Percentiles rank a stretch among this genome's conserved stretches.
Evolutionary conservation across 2,113 vertebrate species (phyloP).

Genomic region (Chiloscyllium plagiosum): DNA sequence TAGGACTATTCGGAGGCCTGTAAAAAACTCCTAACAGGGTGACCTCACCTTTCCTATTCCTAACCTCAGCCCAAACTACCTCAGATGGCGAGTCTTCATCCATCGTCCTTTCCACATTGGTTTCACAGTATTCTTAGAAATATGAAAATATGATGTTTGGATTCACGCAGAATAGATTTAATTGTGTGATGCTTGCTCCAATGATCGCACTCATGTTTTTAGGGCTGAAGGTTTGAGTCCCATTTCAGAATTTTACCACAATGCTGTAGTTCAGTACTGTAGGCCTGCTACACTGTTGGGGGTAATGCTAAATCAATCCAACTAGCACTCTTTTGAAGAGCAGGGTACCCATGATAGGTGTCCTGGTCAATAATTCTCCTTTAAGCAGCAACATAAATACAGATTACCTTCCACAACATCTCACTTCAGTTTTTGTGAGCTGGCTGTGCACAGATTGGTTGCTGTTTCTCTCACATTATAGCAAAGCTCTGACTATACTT

Average conservation of each 20-base stretch:
- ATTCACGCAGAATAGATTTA: not conserved
- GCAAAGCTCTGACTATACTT: not conserved
- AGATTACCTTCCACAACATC: not conserved
- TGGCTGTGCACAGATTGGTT: not conserved
- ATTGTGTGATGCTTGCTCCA: not conserved
- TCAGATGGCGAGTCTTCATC: too few species aligned
- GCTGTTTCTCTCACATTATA: not conserved
- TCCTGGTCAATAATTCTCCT: not conserved
- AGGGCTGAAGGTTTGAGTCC: not conserved
- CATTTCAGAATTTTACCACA: not conserved
- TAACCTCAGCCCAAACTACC: too few species aligned
- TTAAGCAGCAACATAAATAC: not conserved
- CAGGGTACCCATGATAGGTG: too few species aligned
- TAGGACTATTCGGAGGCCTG: too few species aligned
- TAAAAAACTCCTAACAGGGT: too few species aligned
- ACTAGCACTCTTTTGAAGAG: not conserved
- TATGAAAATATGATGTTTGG: not conserved
- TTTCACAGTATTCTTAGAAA: not conserved
- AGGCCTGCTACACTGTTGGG: too few species aligned
- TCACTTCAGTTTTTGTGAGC: not conserved
- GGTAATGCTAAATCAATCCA: not conserved
- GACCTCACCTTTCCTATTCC: too few species aligned
- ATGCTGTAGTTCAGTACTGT: not conserved
- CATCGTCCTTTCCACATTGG: too few species aligned
- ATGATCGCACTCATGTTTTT: too few species aligned